Conservation (phyloP, 1,140 invertebrate species). For the Brevipalpus yothersi region DNA sequence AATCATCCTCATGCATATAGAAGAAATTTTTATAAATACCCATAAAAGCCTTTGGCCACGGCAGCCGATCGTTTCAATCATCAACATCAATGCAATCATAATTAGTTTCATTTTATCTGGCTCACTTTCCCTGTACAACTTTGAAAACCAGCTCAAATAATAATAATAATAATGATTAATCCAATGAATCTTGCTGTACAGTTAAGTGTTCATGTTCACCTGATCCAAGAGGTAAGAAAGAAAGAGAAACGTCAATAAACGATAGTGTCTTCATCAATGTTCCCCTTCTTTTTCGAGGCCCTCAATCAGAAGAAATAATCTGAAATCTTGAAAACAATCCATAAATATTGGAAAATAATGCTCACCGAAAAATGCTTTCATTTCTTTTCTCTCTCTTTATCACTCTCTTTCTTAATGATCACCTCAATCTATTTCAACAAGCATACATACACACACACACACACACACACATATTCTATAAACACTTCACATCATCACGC, state of each 20-base stretch:
- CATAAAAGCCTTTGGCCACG: no score
- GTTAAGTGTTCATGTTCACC: background rate
- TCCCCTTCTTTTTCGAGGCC: no score
- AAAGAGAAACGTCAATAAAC: background rate
- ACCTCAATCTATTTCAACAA: background rate
- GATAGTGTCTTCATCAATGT: background rate
- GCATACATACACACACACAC: background rate
- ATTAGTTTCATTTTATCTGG: no score
- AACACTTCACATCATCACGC: background rate
- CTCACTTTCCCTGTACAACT: no score
- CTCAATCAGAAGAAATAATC: background rate
- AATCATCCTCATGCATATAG: no score
- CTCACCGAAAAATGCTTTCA: background rate
- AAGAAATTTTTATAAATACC: no score
- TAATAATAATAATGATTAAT: background rate
- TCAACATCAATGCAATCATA: no score
- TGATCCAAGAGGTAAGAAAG: background rate
- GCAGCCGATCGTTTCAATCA: background rate
- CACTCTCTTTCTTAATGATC: background rate
- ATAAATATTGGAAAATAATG: background rate
- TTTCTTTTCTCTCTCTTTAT: no score
- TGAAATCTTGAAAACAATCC: background rate
- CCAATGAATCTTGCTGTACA: no score
- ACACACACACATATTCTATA: background rate
- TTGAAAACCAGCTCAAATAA: no score